These are phyloP conservation scores for Eulemur macaco DNA, from an alignment of 2,113 vertebrate species.

Conservation along the genomic window DNA sequence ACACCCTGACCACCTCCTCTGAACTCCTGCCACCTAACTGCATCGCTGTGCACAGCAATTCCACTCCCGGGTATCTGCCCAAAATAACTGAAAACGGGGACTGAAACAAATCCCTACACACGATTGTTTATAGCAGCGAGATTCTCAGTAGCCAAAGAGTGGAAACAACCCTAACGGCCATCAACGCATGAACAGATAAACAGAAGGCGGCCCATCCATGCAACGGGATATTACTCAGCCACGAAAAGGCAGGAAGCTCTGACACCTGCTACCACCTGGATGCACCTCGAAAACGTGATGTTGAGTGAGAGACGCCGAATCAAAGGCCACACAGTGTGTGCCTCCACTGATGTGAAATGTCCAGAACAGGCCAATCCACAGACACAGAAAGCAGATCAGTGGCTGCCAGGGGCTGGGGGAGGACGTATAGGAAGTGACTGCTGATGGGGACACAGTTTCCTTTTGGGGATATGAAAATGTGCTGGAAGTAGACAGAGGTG, in stretches of 20 bases:
- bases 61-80: not conserved
- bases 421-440: not conserved
- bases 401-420: not conserved
- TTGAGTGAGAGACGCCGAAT: not conserved
- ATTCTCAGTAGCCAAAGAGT: not conserved
- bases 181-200: too few species aligned
- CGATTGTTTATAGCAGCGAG: not conserved
- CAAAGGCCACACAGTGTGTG: rapidly evolving
- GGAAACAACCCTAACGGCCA: not conserved
- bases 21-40: not conserved
- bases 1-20: not conserved
- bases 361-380: not conserved
- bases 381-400: not conserved
- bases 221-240: rapidly evolving
- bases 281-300: rapidly evolving
- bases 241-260: not conserved
- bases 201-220: not conserved
- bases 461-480: too few species aligned
- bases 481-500: not conserved
- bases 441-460: rapidly evolving
- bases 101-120: not conserved
- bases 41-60: not conserved
- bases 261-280: not conserved
- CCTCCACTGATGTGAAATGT: rapidly evolving
- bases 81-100: not conserved